Base-by-base conservation (phyloP, 2,888 invertebrate genomes). In the Aphidoletes aphidimyza region DNA sequence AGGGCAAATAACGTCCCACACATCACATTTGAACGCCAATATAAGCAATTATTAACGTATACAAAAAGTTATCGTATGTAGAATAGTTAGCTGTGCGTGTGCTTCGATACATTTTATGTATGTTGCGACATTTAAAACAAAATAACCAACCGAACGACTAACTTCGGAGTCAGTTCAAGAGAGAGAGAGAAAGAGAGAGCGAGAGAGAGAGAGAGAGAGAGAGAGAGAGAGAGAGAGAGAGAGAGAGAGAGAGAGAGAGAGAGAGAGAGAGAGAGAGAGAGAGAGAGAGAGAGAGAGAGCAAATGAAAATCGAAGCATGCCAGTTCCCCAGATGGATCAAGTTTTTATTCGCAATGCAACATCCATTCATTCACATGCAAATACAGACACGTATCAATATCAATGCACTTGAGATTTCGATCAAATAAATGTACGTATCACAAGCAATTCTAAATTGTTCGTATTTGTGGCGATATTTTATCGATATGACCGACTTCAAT, bases 321-420 rank as follows among this genome's bases (percentile, higher is more conserved):
- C 3, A 1, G 22, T 54, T 54, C 54, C 54, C 54, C 2, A 0
- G 22, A 54, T 54, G 54, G 9, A n/a, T 54, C 54, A 54, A 54
- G 54, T 54, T 54, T 22, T 54, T 22, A 8, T 54, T 54, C 22
- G 47, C 47, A 47, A 47, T 47, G 47, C 47, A n/a, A n/a, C 11
- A 47, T 3, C 17, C 9, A 17, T 19, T 47, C 47, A 19, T 54
- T 54, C 54, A 54, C 22, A 54, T 54, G 54, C 54, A 54, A 54
- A 54, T 54, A 54, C 22, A 54, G 54, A 54, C 54, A 54, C 22
- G 54, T 54, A 54, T 54, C 54, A 54, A 54, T 54, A 54, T 54
- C 54, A 54, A 54, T 54, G 54, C 54, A 54, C 54, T 2, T 1
- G 54, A 54, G 54, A 54, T 54, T 54, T 54, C n/a, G n/a, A 54